phyloP scores from a whole-genome alignment of 2,113 vertebrate species.

The Ophthalmolycus amberensis region DNA sequence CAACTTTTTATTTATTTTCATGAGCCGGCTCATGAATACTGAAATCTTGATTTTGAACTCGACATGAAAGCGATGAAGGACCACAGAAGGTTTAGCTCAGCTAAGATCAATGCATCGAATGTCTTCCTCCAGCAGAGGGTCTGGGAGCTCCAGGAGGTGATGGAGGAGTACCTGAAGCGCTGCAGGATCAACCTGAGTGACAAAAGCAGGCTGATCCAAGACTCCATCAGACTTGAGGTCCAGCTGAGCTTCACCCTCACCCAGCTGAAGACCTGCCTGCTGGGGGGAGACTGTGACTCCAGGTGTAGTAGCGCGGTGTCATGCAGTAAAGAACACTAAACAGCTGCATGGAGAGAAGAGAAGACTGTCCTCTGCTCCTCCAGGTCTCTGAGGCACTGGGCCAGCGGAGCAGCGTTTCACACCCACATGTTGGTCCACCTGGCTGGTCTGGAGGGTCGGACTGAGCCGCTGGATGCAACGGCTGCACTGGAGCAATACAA shows the following conservation, averaged over 20 bases:
- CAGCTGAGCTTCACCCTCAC: slow-evolving; percentile 77
- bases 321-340: too few species aligned
- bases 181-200: slow-evolving; percentile 72
- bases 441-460: slow-evolving; percentile 56
- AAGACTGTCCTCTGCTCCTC: not conserved
- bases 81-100: not conserved
- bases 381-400: slow-evolving; percentile 78
- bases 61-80: not conserved
- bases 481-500: slow-evolving; percentile 72
- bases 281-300: slow-evolving; percentile 69
- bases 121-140: slow-evolving; percentile 52
- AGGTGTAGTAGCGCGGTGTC: slow-evolving; percentile 33
- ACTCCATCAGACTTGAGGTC: slow-evolving; percentile 69
- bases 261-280: slow-evolving; percentile 74
- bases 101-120: not conserved
- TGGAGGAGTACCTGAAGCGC: slow-evolving; percentile 82
- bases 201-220: slow-evolving; percentile 60
- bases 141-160: slow-evolving; percentile 74
- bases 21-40: not conserved
- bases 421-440: slow-evolving; percentile 78
- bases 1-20: not conserved
- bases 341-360: not conserved
- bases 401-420: slow-evolving; percentile 75
- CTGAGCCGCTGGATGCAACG: slow-evolving; percentile 59
- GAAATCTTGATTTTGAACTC: not conserved